Conservation (phyloP, 2,113 vertebrate genomes). For the Eolophus roseicapilla region DNA sequence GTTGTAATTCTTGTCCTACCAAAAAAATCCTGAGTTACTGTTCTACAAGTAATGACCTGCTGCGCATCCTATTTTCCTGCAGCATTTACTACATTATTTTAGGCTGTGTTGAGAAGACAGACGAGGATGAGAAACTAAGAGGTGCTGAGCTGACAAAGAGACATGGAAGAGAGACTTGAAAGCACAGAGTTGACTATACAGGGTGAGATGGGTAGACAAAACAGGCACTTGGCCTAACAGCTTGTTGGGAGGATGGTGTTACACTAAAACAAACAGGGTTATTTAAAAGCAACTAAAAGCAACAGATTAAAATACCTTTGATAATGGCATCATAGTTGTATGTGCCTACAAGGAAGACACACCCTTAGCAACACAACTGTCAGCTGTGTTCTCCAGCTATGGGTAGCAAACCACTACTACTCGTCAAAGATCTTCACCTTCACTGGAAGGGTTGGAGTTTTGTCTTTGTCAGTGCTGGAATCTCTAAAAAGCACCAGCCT, state of each 20-base stretch:
- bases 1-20: background rate
- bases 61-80: background rate
- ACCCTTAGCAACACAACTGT: background rate
- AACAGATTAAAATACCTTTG: background rate
- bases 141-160: background rate
- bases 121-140: background rate
- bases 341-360: background rate
- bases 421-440: background rate
- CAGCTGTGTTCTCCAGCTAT: background rate
- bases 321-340: background rate
- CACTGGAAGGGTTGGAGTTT: background rate
- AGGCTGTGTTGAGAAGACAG: background rate
- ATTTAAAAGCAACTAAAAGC: background rate
- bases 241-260: background rate
- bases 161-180: background rate
- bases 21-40: background rate
- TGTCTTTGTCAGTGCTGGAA: background rate
- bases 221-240: background rate
- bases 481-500: background rate
- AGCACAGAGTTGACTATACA: background rate
- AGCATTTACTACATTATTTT: background rate
- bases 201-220: background rate
- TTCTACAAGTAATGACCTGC: background rate
- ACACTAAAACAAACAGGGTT: background rate
- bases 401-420: background rate